Base-by-base conservation (phyloP, 1,140 invertebrate species). In the Panagrolaimus sp. region DNA sequence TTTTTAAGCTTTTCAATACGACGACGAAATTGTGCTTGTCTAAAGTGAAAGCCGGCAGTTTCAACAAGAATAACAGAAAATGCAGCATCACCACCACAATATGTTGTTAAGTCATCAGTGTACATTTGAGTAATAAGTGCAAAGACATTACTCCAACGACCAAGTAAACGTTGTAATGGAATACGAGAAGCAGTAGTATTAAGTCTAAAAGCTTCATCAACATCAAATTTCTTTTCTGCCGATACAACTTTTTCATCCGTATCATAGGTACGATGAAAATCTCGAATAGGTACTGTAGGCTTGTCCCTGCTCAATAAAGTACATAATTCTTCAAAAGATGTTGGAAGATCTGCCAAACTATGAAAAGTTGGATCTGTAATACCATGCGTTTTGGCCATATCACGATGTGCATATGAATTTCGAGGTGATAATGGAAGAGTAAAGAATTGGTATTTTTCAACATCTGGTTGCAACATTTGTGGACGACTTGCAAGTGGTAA, bases 1-100 rank as follows among this genome's bases (percentile, higher is more conserved):
- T 92, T 97, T 64, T 95, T 87, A 14, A 98, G 84, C 81, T 95
- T 96, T 82, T 99, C 96, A 94, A 98, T 98, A 81, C 97, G 94
- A 63, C 93, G 86, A 52, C 95, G 85, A 84, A 99, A 99, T 79
- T 94, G 92, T 45, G 91, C 90, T 85, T 98, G 95, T 84, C 98
- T 97, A 0, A 98, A 92, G 84, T 97, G 93, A 26, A 65, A 68
- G 26, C 71, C 62, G 12, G 74, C 75, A 5, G 76, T 69, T 75
- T 82, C 67, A 21, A 63, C 44, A 14, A 91, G 90, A 8, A 98
- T 90, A 17, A 98, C 90, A 0, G 94, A 98, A 24, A 93, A 93
- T 0, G 92, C 90, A 85, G 98, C 94, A 63, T 95, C 87, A 38
- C 94, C 95, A 0, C 98, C 95, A 83, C 97, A 94, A 84, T 98